phyloP scores from a whole-genome alignment of 2,888 invertebrate species.

The Epicampocera succincta region DNA sequence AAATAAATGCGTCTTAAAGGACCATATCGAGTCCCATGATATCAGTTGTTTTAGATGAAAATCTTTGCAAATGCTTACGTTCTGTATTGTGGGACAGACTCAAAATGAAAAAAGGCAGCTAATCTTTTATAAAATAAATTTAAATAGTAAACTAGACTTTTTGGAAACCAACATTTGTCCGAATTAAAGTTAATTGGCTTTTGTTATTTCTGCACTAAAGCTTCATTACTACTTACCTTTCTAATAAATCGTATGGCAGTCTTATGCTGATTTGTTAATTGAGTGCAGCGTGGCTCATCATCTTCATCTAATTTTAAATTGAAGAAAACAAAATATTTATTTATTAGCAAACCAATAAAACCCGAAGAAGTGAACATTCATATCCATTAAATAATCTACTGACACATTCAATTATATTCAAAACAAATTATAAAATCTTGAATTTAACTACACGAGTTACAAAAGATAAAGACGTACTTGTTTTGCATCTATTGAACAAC shows the following conservation, averaged over 20 bases:
- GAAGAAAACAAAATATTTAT: constrained; percentile 39
- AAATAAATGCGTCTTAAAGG: not conserved
- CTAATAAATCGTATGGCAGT: constrained; percentile 94
- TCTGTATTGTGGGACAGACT: not conserved
- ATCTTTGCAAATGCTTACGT: not conserved
- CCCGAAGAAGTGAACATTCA: constrained; percentile 36
- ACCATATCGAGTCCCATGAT: no score
- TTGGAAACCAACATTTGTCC: not conserved
- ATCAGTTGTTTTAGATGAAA: no score
- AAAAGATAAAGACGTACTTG: constrained; percentile 21
- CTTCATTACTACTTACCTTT: constrained; percentile 85
- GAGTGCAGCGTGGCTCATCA: constrained; percentile 90
- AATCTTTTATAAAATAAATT: no score
- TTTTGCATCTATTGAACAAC: constrained; percentile 14
- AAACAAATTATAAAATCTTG: constrained; percentile 13
- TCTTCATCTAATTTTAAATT: constrained; percentile 85
- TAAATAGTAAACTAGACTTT: not conserved
- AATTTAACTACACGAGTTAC: constrained; percentile 27
- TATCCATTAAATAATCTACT: constrained; percentile 43
- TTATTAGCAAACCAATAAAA: constrained; percentile 31
- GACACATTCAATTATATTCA: constrained; percentile 35
- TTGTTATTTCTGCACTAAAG: not conserved
- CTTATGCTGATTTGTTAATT: constrained; percentile 93
- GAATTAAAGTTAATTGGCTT: constrained; percentile 33
- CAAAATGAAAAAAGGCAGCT: no score